Conservation (phyloP, 92 coral and sea anemone genomes). For the Parazoanthus swiftii region DNA sequence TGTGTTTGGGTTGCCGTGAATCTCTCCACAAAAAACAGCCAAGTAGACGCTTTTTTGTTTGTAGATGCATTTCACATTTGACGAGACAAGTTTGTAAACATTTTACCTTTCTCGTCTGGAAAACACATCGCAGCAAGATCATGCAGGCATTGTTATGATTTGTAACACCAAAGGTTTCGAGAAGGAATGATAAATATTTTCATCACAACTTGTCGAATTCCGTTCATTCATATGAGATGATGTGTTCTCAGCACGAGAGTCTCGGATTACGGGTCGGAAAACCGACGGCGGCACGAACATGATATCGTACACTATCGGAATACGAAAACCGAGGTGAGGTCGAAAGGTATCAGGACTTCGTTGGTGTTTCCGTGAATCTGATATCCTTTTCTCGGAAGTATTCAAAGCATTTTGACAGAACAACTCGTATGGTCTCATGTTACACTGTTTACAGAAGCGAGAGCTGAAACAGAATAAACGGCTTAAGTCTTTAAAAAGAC, state of each 20-base stretch:
- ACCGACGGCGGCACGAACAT: neutral
- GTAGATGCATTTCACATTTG: neutral
- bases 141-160: constrained; percentile 9
- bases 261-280: constrained; percentile 11
- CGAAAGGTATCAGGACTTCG: constrained; percentile 7
- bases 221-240: constrained; percentile 12
- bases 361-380: constrained; percentile 29
- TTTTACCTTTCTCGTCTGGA: neutral
- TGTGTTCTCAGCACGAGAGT: neutral
- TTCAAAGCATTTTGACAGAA: neutral
- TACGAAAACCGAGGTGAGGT: constrained; percentile 1
- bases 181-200: constrained; percentile 38
- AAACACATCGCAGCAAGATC: neutral
- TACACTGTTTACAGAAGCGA: constrained; percentile 5
- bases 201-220: constrained; percentile 5
- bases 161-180: neutral
- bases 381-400: neutral
- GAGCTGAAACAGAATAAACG: constrained; percentile 23
- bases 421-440: neutral
- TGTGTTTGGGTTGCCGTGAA: neutral
- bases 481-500: constrained; percentile 3
- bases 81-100: neutral
- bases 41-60: neutral
- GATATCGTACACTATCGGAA: neutral
- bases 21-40: neutral